phyloP scores from a whole-genome alignment of 2,888 invertebrate genomes.

The Drosophila flavopinicola region DNA sequence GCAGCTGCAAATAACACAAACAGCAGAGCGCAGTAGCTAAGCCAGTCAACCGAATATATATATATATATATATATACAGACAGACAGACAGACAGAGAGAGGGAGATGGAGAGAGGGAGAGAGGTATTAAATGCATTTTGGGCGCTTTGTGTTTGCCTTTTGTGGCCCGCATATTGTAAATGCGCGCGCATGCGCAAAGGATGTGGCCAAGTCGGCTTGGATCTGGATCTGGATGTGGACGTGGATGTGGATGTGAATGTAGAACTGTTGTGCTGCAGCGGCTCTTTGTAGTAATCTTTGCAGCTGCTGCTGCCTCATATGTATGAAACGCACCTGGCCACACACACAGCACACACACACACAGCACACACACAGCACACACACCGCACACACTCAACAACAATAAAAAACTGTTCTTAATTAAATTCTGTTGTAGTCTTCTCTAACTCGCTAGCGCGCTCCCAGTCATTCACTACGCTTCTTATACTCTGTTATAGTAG shows the following conservation, averaged over 20 bases:
- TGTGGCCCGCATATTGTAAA: constrained; percentile 51
- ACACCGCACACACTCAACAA: neutral
- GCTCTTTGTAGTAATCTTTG: constrained; percentile 35
- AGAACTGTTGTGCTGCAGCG: constrained; percentile 22
- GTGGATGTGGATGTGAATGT: too few species aligned
- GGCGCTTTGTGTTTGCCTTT: constrained; percentile 36
- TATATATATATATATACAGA: neutral
- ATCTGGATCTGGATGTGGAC: neutral
- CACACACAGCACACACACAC: too few species aligned
- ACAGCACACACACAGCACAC: too few species aligned
- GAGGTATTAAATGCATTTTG: constrained; percentile 65
- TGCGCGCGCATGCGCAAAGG: constrained; percentile 81
- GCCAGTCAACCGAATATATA: constrained; percentile 28
- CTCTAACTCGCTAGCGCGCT: neutral
- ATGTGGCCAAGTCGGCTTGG: constrained; percentile 42
- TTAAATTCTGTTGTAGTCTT: constrained; percentile 40
- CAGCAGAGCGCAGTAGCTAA: constrained; percentile 24
- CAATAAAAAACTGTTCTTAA: constrained; percentile 35
- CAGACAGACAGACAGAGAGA: neutral
- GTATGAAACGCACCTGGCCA: constrained; percentile 51
- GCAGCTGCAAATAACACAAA: constrained; percentile 67
- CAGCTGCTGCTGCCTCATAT: constrained; percentile 40
- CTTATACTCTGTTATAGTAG: too few species aligned
- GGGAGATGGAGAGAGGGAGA: neutral
- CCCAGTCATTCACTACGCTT: too few species aligned